Evolutionary conservation across 2,113 vertebrate genomes (phyloP).

Genomic region (Perca schrenkii): DNA sequence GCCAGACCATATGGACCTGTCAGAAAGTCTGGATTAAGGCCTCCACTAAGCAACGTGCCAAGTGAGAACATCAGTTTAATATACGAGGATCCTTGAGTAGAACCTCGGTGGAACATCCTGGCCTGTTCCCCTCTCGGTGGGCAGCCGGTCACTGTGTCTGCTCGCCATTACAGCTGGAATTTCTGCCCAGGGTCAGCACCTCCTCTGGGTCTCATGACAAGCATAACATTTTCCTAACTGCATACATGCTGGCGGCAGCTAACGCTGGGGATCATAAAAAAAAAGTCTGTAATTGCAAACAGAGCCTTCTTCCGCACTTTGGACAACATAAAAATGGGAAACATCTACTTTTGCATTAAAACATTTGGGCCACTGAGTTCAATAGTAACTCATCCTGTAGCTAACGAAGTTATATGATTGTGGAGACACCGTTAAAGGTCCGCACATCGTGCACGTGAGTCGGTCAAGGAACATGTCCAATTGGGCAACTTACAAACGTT

Average conservation of each 20-base stretch:
- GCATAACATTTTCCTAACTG: constrained; percentile 70
- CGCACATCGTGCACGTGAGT: background rate
- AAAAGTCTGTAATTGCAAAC: constrained; percentile 60
- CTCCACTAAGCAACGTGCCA: background rate
- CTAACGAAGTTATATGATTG: constrained; percentile 26
- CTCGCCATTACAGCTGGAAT: constrained; percentile 61
- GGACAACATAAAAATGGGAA: constrained; percentile 20
- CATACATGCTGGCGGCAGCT: constrained; percentile 16
- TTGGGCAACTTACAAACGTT: background rate
- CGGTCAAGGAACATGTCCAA: constrained; percentile 12
- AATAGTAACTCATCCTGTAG: background rate
- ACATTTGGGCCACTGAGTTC: constrained; percentile 22
- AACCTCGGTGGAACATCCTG: constrained; percentile 39
- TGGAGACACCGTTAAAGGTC: background rate
- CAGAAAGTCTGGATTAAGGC: constrained; percentile 25
- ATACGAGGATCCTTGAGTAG: constrained; percentile 14
- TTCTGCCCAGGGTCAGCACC: constrained; percentile 52
- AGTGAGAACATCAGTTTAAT: constrained; percentile 1
- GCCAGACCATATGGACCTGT: constrained; percentile 39
- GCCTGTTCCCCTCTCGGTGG: background rate
- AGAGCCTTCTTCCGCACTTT: constrained; percentile 39
- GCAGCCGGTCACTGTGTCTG: constrained; percentile 50
- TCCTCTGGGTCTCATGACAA: constrained; percentile 58
- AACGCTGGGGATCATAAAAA: constrained; percentile 42
- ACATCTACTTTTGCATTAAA: constrained; percentile 37